A percentile compares a stretch with the other conserved stretches of the same genome.
Conservation (phyloP, 2,113 vertebrate genomes). For the Furnarius figulus region DNA sequence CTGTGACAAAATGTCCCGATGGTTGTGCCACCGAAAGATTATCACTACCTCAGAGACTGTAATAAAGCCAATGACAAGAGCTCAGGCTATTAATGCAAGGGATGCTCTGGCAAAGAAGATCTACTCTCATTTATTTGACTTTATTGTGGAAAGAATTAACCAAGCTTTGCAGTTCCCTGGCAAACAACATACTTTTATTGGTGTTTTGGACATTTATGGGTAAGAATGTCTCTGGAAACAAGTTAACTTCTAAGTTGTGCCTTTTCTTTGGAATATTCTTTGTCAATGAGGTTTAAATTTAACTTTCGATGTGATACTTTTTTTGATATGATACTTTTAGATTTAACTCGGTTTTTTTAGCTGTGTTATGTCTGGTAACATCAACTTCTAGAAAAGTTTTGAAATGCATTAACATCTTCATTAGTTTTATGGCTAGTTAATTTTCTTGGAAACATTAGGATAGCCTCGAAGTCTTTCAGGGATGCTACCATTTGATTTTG, state of each 20-base stretch:
- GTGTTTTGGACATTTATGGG: constrained; percentile 99
- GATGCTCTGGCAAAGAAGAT: constrained; percentile 95
- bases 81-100: constrained; percentile 84
- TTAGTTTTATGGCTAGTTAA: background rate
- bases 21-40: constrained; percentile 90
- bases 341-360: background rate
- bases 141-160: constrained; percentile 89
- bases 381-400: background rate
- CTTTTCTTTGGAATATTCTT: background rate
- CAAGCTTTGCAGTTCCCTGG: constrained; percentile 85
- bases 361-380: background rate
- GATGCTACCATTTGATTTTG: background rate
- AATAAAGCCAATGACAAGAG: constrained; percentile 84
- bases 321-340: background rate
- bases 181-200: constrained; percentile 91
- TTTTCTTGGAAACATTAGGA: background rate
- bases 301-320: background rate
- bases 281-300: background rate
- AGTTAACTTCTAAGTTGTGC: background rate
- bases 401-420: background rate
- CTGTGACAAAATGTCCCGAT: constrained; percentile 71
- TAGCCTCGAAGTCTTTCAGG: background rate
- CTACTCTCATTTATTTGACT: constrained; percentile 91
- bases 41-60: constrained; percentile 85
- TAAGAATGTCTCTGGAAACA: constrained; percentile 65